Conservation (phyloP, 2,113 vertebrate genomes). For the Apteryx mantelli region DNA sequence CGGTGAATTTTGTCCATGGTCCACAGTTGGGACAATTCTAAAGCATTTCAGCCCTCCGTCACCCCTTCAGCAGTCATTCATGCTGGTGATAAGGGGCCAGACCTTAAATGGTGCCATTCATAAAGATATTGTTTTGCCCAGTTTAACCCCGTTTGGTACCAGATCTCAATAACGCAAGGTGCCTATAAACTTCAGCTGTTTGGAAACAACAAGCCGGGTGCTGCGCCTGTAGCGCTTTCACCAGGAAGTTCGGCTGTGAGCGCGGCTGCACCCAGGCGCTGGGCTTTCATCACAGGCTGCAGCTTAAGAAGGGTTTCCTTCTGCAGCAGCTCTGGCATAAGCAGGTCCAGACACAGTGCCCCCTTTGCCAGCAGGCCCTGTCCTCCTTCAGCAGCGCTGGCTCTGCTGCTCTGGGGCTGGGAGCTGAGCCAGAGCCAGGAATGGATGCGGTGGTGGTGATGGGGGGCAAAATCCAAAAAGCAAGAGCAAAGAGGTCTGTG, state of each 20-base stretch:
- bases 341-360: neutral
- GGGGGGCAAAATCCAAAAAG: neutral
- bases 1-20: neutral
- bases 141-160: neutral
- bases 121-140: neutral
- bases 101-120: neutral
- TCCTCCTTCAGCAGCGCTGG: neutral
- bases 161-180: fast-evolving
- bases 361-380: neutral
- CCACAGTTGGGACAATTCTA: neutral
- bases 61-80: fast-evolving
- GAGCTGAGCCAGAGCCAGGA: neutral
- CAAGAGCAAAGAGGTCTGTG: neutral
- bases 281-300: fast-evolving
- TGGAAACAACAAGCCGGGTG: neutral
- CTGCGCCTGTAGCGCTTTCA: fast-evolving
- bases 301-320: neutral
- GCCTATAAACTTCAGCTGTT: neutral
- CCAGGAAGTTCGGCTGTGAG: neutral
- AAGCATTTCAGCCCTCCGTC: neutral
- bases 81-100: neutral
- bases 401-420: fast-evolving
- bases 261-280: fast-evolving
- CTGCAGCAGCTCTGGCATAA: neutral
- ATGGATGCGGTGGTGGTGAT: neutral